Evolutionary conservation across 2,797 vertebrate genomes (phyloP), one percentile per base, ranked within the genome.

Genomic region (Clangula hyemalis): DNA sequence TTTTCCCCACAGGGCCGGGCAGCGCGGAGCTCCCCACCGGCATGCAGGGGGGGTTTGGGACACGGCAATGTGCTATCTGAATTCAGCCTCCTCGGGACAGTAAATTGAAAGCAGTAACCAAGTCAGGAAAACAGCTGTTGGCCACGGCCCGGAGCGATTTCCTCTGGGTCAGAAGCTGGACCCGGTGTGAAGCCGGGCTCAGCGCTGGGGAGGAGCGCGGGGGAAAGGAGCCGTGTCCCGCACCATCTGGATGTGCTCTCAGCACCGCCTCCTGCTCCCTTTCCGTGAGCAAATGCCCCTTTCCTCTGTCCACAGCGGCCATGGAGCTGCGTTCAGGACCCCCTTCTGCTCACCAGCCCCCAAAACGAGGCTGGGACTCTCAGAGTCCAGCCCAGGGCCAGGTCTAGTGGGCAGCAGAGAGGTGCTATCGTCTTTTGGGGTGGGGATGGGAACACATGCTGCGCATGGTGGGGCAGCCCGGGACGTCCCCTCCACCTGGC

Each of bases 111-210:
- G 92, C 91, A 96, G 92, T 68, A 89, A 80, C 38, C 0, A 8
- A 92, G 92, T 8, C 2, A 65, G 74, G 78, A 85, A 78, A 93
- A 84, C 94, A 97, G 94, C 95, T 93, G 93, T 34, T 89, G 90
- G 81, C 87, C 85, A 70, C 72, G 34, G 90, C 95, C 60, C 1
- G 85, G 83, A 92, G 78, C 62, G 10, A 93, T 89, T 96, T 95
- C 94, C 92, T 95, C 73, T 89, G 94, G 89, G 91, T 73, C 89
- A 45, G 60, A 73, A 76, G 65, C 88, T 71, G 86, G 86, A 87
- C 81, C 72, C 2, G 5, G 74, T 93, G 80, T 0, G 2, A 90
- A 87, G 71, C 43, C 5, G 15, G 77, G 78, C 80, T 93, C 64
- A 6, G 18, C 6, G 51, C 47, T 85, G 86, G 41, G 65, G 84